Evolutionary conservation across 2,888 invertebrate species (phyloP).

Genomic region (Orthosia gothica): DNA sequence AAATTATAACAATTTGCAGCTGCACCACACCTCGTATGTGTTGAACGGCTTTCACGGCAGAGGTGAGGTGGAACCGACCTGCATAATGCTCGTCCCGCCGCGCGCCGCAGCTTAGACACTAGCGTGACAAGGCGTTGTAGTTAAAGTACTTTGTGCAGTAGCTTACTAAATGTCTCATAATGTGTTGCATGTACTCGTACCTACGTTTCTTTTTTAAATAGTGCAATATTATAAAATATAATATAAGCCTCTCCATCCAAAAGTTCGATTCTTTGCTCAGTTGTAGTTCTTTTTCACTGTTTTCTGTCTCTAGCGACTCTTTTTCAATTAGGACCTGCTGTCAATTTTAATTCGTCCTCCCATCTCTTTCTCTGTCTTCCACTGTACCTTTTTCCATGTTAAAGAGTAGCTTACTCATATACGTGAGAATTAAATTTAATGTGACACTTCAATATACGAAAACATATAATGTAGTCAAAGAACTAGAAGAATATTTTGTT

Average conservation of each 20-base stretch:
- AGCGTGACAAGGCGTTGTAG: background rate
- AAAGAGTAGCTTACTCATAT: background rate
- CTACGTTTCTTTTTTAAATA: background rate
- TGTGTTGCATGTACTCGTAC: background rate
- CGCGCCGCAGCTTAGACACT: background rate
- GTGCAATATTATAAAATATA: too few species aligned
- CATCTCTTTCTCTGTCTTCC: too few species aligned
- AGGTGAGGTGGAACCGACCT: background rate
- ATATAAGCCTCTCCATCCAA: too few species aligned
- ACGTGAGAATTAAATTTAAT: background rate
- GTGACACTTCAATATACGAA: background rate
- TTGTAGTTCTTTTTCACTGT: too few species aligned
- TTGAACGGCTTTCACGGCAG: background rate
- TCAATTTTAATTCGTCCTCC: too few species aligned
- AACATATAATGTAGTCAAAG: background rate
- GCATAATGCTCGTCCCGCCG: background rate
- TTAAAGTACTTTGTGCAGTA: background rate
- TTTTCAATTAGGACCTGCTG: too few species aligned
- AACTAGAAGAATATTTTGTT: background rate
- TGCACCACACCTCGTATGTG: constrained; percentile 2
- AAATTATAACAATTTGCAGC: constrained; percentile 14
- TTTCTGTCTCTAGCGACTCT: too few species aligned
- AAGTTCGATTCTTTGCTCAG: too few species aligned
- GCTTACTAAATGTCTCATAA: background rate
- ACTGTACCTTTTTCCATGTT: too few species aligned